These are phyloP conservation scores for Grammomys dolichurus DNA, from an alignment of 2,113 vertebrate species.

Conservation along the genomic window DNA sequence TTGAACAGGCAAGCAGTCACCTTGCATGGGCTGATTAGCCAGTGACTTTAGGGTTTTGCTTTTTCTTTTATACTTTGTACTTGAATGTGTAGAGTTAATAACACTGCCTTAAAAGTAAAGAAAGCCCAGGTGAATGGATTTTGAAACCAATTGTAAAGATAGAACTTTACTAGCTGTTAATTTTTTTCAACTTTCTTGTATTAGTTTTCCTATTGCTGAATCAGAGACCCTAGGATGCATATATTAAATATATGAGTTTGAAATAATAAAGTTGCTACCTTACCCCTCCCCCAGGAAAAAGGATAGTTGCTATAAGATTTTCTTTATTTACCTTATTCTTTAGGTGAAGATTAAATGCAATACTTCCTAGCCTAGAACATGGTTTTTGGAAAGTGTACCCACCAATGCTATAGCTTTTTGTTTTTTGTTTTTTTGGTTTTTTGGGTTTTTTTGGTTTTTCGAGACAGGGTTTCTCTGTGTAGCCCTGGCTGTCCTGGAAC, in stretches of 20 bases:
- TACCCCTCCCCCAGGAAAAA: constrained; percentile 2
- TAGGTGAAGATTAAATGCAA: constrained; percentile 42
- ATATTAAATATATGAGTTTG: constrained; percentile 14
- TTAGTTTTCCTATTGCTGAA: constrained; percentile 60
- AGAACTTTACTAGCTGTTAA: constrained; percentile 76
- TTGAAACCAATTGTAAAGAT: constrained; percentile 77
- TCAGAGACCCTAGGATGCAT: constrained; percentile 7
- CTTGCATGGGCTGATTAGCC: neutral
- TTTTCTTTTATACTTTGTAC: constrained; percentile 19
- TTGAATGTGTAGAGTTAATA: constrained; percentile 23
- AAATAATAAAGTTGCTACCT: constrained; percentile 49
- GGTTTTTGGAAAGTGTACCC: constrained; percentile 34
- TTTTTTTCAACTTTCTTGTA: constrained; percentile 61
- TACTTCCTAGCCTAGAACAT: neutral
- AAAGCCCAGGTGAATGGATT: constrained; percentile 86
- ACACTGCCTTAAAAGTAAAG: constrained; percentile 75
- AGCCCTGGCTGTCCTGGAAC: too few species aligned
- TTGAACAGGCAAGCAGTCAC: neutral
- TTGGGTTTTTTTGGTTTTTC: too few species aligned
- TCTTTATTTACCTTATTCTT: neutral
- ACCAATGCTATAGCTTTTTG: neutral
- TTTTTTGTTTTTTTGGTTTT: too few species aligned
- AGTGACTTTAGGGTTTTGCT: neutral
- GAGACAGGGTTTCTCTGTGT: too few species aligned
- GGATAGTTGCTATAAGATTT: constrained; percentile 36